Base-by-base conservation (phyloP, 1,140 invertebrate genomes). In the Pseudoatta argentina region DNA sequence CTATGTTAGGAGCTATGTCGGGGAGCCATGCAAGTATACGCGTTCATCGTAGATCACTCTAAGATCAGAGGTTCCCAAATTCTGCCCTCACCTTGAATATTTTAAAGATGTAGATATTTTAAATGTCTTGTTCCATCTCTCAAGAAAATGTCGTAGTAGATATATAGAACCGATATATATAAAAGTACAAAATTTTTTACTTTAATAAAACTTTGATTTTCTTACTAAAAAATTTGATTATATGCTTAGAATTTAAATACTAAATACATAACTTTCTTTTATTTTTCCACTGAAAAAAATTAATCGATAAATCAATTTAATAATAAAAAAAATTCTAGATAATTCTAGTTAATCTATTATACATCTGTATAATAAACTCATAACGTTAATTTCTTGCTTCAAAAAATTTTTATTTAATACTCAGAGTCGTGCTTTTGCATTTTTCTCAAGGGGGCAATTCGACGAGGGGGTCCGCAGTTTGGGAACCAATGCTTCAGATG, bases 1-100 rank as follows among this genome's bases (percentile, higher is more conserved):
- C 79, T 82, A 24, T 82, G 69, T 75, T 83, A 59, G 39, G 18
- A 7, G 57, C 55, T 75, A 51, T n/a, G n/a, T 75, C 24, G 27
- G 39, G 27, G n/a, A 7, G 44, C 12, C 69, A 48, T 83, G 24
- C 18, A 73, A 21, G 16, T 83, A 75, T 83, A 75, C 24, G 30
- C 21, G 12, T 59, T 82, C 69, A 10, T 16, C 18, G n/a, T 61
- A 61, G 44, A 63, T 48, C 16, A 34, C 44, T 34, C 71, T 27
- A 59, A 44, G 21, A 72, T 83, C 53, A 73, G 53, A 72, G 24
- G n/a, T 44, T 73, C 12, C 39, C 55, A 59, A 73, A 61, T 82
- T 73, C 51, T 21, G 24, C 39, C 6, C 24, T 57, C n/a, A 14
- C 18, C 16, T 82, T 61, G 18, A 73, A 72, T 48, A 59, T 48